Percentiles rank a stretch among this genome's conserved stretches.
These are phyloP conservation scores for Atta texana DNA, from an alignment of 1,140 invertebrate species.

Conservation along the genomic window DNA sequence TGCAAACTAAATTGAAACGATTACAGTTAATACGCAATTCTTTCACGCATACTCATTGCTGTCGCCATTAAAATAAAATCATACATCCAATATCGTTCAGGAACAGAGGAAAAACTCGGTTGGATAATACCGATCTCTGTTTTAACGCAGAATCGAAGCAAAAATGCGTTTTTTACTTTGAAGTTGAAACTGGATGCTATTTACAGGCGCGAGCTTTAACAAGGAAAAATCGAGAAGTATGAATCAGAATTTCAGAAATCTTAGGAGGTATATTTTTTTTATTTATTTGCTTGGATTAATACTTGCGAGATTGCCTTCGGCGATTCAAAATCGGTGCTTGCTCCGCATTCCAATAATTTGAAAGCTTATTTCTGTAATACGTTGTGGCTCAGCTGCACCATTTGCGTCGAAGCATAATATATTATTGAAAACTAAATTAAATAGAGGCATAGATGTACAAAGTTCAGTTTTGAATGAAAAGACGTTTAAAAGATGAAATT, in stretches of 20 bases:
- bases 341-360: constrained; percentile 24
- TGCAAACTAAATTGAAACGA: constrained; percentile 1
- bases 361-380: neutral
- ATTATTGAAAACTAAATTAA: neutral
- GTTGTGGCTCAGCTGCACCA: neutral
- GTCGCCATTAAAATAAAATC: neutral
- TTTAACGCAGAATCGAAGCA: neutral
- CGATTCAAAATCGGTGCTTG: constrained; percentile 2
- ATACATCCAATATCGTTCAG: neutral
- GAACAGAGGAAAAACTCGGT: neutral
- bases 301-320: neutral
- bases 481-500: neutral
- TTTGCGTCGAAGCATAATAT: neutral
- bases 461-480: neutral
- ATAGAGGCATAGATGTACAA: neutral
- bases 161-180: neutral
- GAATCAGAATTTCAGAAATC: constrained; percentile 9
- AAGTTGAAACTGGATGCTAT: neutral
- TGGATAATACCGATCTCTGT: constrained; percentile 1
- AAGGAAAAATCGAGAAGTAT: neutral
- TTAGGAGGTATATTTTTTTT: neutral
- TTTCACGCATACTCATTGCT: constrained; percentile 3
- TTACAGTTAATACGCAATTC: neutral
- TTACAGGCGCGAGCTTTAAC: constrained; percentile 1
- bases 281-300: constrained; percentile 31